A percentile compares a stretch with the other conserved stretches of the same genome.
Conservation (phyloP, 2,888 invertebrate genomes). For the Ariolimax columbianus region DNA sequence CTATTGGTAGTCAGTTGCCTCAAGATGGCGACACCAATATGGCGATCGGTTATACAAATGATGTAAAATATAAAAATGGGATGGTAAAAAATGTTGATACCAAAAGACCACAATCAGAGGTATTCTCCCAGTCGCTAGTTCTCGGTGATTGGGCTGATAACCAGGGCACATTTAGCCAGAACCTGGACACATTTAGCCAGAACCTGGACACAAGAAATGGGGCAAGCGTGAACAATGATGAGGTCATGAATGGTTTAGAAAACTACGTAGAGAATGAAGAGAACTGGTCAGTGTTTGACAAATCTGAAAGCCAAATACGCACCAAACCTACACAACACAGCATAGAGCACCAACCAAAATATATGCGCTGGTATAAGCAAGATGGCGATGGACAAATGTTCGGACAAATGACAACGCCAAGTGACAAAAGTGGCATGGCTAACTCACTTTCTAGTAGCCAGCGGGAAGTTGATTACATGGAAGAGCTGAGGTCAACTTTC, state of each 20-base stretch:
- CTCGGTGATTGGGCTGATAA: constrained; percentile 31
- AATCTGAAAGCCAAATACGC: background rate
- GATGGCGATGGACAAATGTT: background rate
- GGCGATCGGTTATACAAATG: background rate
- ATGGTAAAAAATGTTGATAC: background rate
- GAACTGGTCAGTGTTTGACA: background rate
- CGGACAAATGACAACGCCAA: background rate
- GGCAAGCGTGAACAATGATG: background rate
- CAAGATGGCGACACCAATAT: background rate
- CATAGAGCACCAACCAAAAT: background rate
- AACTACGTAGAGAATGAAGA: background rate
- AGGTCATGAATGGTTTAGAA: background rate
- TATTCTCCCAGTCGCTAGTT: constrained; percentile 18
- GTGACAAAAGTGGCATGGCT: background rate
- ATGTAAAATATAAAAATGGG: background rate
- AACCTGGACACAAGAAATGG: no score
- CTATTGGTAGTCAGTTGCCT: background rate
- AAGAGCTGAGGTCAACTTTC: constrained; percentile 16
- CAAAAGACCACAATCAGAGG: constrained; percentile 21
- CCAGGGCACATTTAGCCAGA: background rate
- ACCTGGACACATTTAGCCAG: background rate
- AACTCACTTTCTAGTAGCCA: background rate
- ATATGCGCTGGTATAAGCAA: background rate
- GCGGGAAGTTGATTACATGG: constrained; percentile 9
- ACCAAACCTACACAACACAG: background rate